These are phyloP conservation scores for Beaufortia kweichowensis DNA, from an alignment of 2,113 vertebrate species.

Conservation along the genomic window DNA sequence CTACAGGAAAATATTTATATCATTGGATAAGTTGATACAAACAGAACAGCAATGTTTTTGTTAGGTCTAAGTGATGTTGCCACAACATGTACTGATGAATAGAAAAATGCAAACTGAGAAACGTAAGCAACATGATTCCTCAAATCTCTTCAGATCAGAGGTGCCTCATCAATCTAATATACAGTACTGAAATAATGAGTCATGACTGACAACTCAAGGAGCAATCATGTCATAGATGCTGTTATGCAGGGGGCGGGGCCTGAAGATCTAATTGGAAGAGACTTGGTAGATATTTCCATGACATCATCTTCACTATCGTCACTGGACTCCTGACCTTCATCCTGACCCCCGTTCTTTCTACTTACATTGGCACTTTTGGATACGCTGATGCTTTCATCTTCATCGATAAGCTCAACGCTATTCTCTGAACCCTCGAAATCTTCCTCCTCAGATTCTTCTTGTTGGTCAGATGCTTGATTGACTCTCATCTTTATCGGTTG, in stretches of 20 bases:
- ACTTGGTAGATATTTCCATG: slow-evolving; percentile 1
- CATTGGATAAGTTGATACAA: background rate
- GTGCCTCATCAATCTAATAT: background rate
- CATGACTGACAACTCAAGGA: background rate
- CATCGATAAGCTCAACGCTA: slow-evolving; percentile 39
- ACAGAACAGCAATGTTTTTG: background rate
- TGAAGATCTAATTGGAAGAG: background rate
- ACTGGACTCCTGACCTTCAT: slow-evolving; percentile 28
- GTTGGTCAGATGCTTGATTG: background rate
- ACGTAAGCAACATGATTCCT: background rate
- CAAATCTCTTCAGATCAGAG: background rate
- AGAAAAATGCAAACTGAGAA: background rate
- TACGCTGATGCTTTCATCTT: slow-evolving; percentile 57
- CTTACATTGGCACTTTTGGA: slow-evolving; percentile 53
- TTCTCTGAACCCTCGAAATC: slow-evolving; percentile 26
- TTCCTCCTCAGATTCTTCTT: slow-evolving; percentile 27
- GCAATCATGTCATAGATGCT: slow-evolving; percentile 37
- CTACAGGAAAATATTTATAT: background rate
- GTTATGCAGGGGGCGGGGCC: background rate
- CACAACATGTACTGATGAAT: background rate
- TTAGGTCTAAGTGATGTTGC: no score
- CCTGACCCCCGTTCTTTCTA: background rate
- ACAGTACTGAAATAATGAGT: background rate
- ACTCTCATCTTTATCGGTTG: slow-evolving; percentile 11
- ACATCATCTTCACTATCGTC: slow-evolving; percentile 56